Base-by-base conservation (phyloP, 1,140 invertebrate species). In the Antheraea pernyi region DNA sequence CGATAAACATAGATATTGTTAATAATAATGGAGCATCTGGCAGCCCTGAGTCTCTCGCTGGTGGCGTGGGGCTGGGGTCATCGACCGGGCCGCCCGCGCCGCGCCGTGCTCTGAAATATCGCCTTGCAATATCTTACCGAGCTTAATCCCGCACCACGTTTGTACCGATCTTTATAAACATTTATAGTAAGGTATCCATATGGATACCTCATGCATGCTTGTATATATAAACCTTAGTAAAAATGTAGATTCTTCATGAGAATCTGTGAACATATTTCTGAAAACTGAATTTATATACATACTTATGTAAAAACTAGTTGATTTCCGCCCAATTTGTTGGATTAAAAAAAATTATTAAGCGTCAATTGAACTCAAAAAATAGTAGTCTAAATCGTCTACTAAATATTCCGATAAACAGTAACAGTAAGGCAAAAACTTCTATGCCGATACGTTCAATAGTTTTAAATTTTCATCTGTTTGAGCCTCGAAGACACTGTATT, bases 1-100 rank as follows among this genome's bases (percentile, higher is more conserved):
- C 13, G 16, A 53, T 53, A 70, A 70, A 65, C 59, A 22, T 67
- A 7, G 13, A 22, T 61, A 19, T 22, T 61, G 19, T 61, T 61
- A 36, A 36, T 53, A 53, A 53, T 53, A 53, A 53, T 53, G 13
- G 46, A 39, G 30, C 46, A 67, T 73, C 66, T 69, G 79, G 68
- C 83, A 89, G 71, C 85, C 82, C 84, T 87, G 79, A 53, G 11
- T 16, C 16, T 53, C 46, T 53, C 16, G 46, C 11, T n/a, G 46
- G 61, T 70, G 78, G 77, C 80, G 77, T 80, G 83, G 83, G n/a
- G n/a, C n/a, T n/a, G n/a, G n/a, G 87, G 83, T 88, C 86, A 76
- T 71, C 78, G 88, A 88, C 85, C 86, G 78, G 74, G 74, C 77
- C 80, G 84, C 77, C 79, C 79, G 80, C 75, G 72, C 75, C 76